Base-by-base conservation (phyloP, 2,888 invertebrate genomes). In the Cheilosia urbana region DNA sequence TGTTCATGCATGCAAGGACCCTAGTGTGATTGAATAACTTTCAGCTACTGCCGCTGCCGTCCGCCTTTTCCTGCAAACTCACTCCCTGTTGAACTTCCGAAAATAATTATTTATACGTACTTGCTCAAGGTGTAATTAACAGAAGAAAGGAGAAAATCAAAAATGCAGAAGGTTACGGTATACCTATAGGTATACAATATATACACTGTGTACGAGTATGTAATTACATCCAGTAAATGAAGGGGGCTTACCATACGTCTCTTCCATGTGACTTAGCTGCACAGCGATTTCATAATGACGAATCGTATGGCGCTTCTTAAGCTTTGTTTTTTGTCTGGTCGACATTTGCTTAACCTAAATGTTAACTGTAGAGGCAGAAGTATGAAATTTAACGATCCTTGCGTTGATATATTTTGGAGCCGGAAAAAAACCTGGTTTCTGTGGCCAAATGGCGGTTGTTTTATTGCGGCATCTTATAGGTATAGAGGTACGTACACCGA, bases 391-490 rank as follows among this genome's bases (percentile, higher is more conserved):
- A 82, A 83, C 72, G 72, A 78, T 78, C 66, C 78, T 68, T 76
- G 63, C 49, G 69, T 76, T 81, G 78, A 72, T 83, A 83, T 73
- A 83, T 78, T 78, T 73, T 37, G 73, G 78, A 66, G 78, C 68
- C 78, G 78, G 42, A 73, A 73, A 73, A 73, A 78, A 78, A 83
- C 72, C 72, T 78, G 73, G 45, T 62, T 83, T 63, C 78, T 78
- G 78, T 73, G 78, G 83, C 73, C 83, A 78, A 83, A 78, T 83
- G 66, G 66, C 34, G 78, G 72, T 83, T 68, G 51, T 69, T 72
- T 78, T 58, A 60, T 37, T 37, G 55, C 34, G 68, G 47, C 60
- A 65, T 78, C 62, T 73, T 78, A 62, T 40, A 40, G 60, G 55
- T 66, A 47, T 66, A 57, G 63, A 60, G 58, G 49, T 60, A 77